Base-by-base conservation (phyloP, 2,797 vertebrate species). In the Anguilla marmorata region DNA sequence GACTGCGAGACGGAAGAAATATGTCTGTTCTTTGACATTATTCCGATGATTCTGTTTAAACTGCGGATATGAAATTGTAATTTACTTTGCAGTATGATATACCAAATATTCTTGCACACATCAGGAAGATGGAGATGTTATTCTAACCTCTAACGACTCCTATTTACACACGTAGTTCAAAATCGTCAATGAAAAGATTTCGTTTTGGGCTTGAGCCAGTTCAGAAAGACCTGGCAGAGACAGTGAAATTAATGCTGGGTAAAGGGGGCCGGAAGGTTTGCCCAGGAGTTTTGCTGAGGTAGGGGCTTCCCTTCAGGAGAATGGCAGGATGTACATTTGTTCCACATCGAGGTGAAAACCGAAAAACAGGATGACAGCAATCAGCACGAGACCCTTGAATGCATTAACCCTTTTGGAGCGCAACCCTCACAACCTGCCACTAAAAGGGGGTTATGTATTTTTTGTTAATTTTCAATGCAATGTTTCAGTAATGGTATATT, bases 241-340 rank as follows among this genome's bases (percentile, higher is more conserved):
- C 45, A 12, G 74, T 41, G 37, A 79, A 79, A 21, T 79, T 3
- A 41, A 79, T 41, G 37, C 33, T 19, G 45, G 79, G 79, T 50
- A 50, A 16, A 7, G 37, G 41, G 76, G 8, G 37, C 33, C 76
- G 41, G 76, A 79, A 45, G 79, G 19, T 85, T 45, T 80, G 9
- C 74, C 27, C 88, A 1, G 56, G 76, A 69, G 85, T 45, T 92
- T 90, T 91, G 93, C 92, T 92, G 92, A 93, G 91, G 91, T 92
- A 91, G 86, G 86, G 89, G 91, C 89, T 95, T 95, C 94, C 94
- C 94, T 95, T 92, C 88, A 92, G 92, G 89, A 96, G 95, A 96
- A 96, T 95, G 90, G 93, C 93, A 96, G 96, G 96, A 96, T 96
- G 94, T 96, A 92, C 56, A 93, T 90, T 88, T 93, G 91, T 93